Evolutionary conservation across 92 coral and sea anemone species (phyloP), one percentile per base, ranked within the genome.

Genomic region (Phymanthus crucifer): DNA sequence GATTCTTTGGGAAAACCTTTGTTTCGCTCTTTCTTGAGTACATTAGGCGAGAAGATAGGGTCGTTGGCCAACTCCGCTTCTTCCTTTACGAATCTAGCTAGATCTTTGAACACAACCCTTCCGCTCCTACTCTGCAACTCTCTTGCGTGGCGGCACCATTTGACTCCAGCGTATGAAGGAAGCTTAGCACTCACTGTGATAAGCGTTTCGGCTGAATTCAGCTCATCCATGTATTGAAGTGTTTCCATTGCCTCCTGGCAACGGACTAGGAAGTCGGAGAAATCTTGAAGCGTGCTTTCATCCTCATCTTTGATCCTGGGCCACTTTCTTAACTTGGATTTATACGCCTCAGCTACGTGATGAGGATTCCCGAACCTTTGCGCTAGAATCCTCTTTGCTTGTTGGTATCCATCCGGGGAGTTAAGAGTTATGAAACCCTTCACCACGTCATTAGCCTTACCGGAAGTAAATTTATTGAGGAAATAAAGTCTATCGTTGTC

Each of bases 61-160:
- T 89, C 90, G 32, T 86, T 86, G n/a, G 78, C 90, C 4, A 83
- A 83, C 6, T 90, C 90, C 13, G 88, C 66, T 40, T 90, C 88
- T 14, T 71, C 77, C 69, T 37, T 83, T 1, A 86, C 85, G 29
- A 89, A 89, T 4, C 83, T 78, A 3, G 48, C 77, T 27, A 90
- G 84, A 58, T 77, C 78, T 36, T 46, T 67, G 36, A 83, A 78
- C 21, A 40, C 35, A 2, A 83, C 54, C 2, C 32, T 38, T 45
- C 65, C 66, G 21, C 35, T 18, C 52, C 74, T 84, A 29, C 70
- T 36, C 73, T 80, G 84, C 48, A 70, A 45, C 19, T 84, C 87
- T 29, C 78, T 72, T 9, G 84, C 89, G 72, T 64, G 73, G 10
- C 80, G 70, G 56, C 89, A 84, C 86, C 92, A 78, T 74, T 79